phyloP scores from a whole-genome alignment of 1,140 invertebrate genomes.

The Drosophila triauraria region DNA sequence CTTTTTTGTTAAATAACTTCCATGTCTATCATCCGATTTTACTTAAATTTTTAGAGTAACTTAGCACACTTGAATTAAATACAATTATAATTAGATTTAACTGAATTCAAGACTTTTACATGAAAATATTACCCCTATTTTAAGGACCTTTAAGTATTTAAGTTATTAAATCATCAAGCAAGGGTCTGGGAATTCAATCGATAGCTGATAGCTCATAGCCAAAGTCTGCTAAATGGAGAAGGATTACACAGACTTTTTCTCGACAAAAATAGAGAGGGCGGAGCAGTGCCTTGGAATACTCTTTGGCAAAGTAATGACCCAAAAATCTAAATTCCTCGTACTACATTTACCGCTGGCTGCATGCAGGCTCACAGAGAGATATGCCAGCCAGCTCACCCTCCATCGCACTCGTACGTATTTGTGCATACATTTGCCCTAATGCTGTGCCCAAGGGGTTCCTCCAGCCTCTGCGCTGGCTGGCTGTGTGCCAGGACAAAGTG shows the following conservation, averaged over 20 bases:
- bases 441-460: constrained; percentile 36
- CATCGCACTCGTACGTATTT: constrained; percentile 20
- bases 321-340: constrained; percentile 59
- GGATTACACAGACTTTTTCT: constrained; percentile 18
- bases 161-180: not conserved
- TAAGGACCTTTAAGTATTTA: not conserved
- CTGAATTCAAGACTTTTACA: no score
- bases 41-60: no score
- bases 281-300: constrained; percentile 15
- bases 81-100: no score
- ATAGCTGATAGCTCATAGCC: not conserved
- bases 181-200: not conserved
- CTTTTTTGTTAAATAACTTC: no score
- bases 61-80: no score
- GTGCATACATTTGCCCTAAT: constrained; percentile 55
- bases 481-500: constrained; percentile 53
- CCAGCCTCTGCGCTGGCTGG: constrained; percentile 10
- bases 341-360: constrained; percentile 56
- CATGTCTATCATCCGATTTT: no score
- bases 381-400: constrained; percentile 23
- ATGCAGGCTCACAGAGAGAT: constrained; percentile 41
- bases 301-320: constrained; percentile 64
- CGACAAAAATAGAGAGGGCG: not conserved
- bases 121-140: no score
- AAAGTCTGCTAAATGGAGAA: not conserved